Evolutionary conservation across 1,140 invertebrate species (phyloP).

Genomic region (Calycopis cecrops): DNA sequence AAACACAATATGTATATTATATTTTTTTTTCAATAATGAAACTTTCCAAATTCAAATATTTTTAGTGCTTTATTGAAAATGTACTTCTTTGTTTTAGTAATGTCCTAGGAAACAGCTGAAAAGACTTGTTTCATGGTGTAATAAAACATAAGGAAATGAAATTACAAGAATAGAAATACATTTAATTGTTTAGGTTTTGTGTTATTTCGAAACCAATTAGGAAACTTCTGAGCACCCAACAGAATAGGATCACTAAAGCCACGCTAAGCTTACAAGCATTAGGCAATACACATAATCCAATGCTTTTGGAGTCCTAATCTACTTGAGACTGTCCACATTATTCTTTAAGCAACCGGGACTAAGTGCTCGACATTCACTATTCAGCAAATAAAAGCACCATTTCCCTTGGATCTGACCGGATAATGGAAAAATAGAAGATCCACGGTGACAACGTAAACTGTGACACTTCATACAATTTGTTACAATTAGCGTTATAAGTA

Average conservation of each 20-base stretch:
- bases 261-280: slow-evolving; percentile 1
- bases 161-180: no score
- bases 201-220: background rate
- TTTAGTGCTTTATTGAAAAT: no score
- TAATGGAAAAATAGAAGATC: slow-evolving; percentile 57
- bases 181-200: no score
- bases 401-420: slow-evolving; percentile 62
- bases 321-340: slow-evolving; percentile 42
- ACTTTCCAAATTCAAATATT: no score
- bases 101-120: no score
- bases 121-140: no score
- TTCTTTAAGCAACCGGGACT: slow-evolving; percentile 44
- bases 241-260: background rate
- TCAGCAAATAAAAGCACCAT: slow-evolving; percentile 68
- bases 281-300: slow-evolving; percentile 8
- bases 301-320: slow-evolving; percentile 25
- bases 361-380: slow-evolving; percentile 65
- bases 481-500: no score
- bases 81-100: no score
- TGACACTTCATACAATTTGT: slow-evolving; percentile 7
- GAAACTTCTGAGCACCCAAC: background rate
- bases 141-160: no score
- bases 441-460: slow-evolving; percentile 16
- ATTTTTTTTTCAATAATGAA: no score
- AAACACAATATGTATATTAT: no score